phyloP scores from a whole-genome alignment of 2,888 invertebrate genomes.

The Microplitis deprimator region DNA sequence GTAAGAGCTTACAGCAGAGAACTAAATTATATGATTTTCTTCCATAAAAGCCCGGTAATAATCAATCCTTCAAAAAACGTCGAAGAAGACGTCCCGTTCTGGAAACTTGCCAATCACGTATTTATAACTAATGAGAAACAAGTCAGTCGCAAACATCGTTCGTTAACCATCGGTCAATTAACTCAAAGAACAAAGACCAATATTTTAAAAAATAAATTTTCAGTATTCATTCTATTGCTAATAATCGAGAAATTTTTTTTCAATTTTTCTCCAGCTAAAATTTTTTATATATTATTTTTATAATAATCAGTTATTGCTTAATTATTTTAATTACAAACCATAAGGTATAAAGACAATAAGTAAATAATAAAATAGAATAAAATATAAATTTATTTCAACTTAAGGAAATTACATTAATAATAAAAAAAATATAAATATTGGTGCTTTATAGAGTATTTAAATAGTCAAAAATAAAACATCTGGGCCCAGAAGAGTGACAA shows the following conservation, averaged over 20 bases:
- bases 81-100: slow-evolving; percentile 54
- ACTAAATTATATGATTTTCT: neutral
- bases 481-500: neutral
- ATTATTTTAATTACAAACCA: no score
- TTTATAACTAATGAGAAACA: slow-evolving; percentile 68
- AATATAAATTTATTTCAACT: neutral
- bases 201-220: neutral
- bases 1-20: neutral
- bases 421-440: neutral
- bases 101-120: slow-evolving; percentile 61
- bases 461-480: neutral
- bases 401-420: neutral
- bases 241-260: no score
- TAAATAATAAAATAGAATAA: no score
- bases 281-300: no score
- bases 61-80: slow-evolving; percentile 46
- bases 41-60: neutral
- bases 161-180: slow-evolving; percentile 56
- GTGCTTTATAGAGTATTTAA: neutral
- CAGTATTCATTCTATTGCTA: neutral
- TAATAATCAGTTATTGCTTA: no score
- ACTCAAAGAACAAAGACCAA: neutral
- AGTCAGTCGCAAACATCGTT: slow-evolving; percentile 55
- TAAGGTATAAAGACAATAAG: no score
- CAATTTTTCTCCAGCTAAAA: no score